Base-by-base conservation (phyloP, 1,140 invertebrate species). In the Macrostomum lignano region DNA sequence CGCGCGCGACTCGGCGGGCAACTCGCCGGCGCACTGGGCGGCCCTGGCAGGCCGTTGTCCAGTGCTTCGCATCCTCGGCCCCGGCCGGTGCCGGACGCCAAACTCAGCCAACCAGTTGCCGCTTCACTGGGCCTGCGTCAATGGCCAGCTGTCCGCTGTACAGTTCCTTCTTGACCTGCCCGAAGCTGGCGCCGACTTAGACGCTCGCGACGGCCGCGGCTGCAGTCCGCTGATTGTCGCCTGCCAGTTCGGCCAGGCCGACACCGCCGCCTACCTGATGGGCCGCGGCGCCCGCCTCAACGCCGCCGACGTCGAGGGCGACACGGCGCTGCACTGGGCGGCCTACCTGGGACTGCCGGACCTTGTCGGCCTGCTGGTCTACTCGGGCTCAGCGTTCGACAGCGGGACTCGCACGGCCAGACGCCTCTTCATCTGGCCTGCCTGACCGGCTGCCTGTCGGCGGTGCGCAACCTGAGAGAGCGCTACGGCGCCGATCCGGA, bases 291-390 rank as follows among this genome's bases (percentile, higher is more conserved):
- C 72, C 9, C 56, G 73, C 1, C 70, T 76, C 37, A 69, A 77
- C 46, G 53, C 79, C 3, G 72, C 73, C 4, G 76, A 86, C 45
- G 75, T 77, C 40, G 81, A 82, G 49, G 77, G 78, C 0, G 77
- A 86, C 42, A 78, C 74, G 3, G 76, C 77, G 0, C 54, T 82
- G 3, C 77, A 84, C 44, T 86, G 78, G 78, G 76, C 77, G 0
- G 73, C 74, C 2, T 82, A 81, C 49, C 82, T 82, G 60, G 77
- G n/a, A n/a, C n/a, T n/a, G n/a, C n/a, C 73, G 0, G 76, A 82
- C 44, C 50, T 82, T 29, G 78, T 81, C 41, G 65, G 72, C 28
- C 52, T 86, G 28, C 57, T 86, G 10, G 77, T 81, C 49, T 78
- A 82, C 48, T 76, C 74, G 35, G 75, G 75, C 2, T 74, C 1